Percentiles rank a stretch among this genome's conserved stretches.
These are phyloP conservation scores for Australoheros scitulus DNA, from an alignment of 2,113 vertebrate genomes.

Conservation along the genomic window DNA sequence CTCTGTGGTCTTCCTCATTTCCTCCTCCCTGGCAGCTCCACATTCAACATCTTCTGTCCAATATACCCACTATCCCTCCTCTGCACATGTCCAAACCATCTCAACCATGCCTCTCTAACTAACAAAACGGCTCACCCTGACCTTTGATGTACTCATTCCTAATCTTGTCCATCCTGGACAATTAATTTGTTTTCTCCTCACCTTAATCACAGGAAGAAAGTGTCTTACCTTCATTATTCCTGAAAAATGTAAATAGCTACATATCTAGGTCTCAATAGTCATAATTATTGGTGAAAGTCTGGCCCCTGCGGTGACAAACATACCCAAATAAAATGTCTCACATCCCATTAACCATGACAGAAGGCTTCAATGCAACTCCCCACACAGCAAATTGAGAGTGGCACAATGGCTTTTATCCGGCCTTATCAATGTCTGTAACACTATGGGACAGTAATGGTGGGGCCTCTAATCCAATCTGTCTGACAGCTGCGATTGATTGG, in stretches of 20 bases:
- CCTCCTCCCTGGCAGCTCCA: too few relatives aligned
- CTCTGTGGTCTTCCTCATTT: too few relatives aligned
- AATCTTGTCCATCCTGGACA: too few relatives aligned
- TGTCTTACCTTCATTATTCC: neutral
- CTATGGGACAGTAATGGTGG: conserved; percentile 42
- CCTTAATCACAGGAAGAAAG: neutral
- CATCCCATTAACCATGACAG: conserved; percentile 1
- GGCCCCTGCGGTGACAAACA: neutral
- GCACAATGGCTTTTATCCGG: conserved; percentile 60
- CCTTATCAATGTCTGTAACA: conserved; percentile 44
- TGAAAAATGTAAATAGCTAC: neutral
- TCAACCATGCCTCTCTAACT: too few relatives aligned
- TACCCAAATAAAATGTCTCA: conserved; percentile 2
- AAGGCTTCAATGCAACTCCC: neutral
- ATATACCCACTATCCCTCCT: too few relatives aligned
- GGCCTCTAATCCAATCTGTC: conserved; percentile 67
- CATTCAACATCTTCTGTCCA: too few relatives aligned
- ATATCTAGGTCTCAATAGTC: fast-evolving
- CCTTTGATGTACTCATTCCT: too few relatives aligned
- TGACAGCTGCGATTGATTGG: conserved; percentile 62
- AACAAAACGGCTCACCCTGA: too few relatives aligned
- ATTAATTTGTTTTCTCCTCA: neutral
- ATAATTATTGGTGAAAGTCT: neutral
- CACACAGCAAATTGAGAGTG: conserved; percentile 33
- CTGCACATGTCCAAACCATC: too few relatives aligned